A percentile compares a stretch with the other conserved stretches of the same genome.
phyloP scores from a whole-genome alignment of 2,888 invertebrate species.

The Plemyria rubiginata region DNA sequence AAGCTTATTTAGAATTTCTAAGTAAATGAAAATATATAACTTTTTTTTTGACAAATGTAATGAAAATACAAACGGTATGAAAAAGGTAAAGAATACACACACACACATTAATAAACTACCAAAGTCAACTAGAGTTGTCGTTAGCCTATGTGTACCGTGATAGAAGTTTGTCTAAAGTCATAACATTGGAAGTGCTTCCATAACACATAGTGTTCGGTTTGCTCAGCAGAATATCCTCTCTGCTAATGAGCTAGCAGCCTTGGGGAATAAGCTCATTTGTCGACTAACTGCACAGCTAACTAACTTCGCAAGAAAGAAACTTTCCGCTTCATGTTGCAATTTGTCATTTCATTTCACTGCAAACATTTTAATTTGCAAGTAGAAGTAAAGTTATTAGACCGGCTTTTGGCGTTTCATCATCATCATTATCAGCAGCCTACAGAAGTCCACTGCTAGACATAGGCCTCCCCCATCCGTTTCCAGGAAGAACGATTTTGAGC shows the following conservation, averaged over 20 bases:
- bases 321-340: slow-evolving; percentile 44
- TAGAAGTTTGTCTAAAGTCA: slow-evolving; percentile 3
- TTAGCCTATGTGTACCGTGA: neutral
- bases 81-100: no score
- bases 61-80: no score
- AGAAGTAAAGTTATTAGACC: slow-evolving; percentile 6
- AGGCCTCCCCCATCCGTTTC: no score
- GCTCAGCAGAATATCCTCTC: slow-evolving; percentile 54
- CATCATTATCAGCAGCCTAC: no score
- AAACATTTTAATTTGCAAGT: slow-evolving; percentile 54
- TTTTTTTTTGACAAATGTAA: no score
- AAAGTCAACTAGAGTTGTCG: no score
- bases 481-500: no score
- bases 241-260: slow-evolving; percentile 71
- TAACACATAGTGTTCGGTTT: slow-evolving; percentile 48
- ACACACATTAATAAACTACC: no score
- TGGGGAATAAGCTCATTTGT: slow-evolving; percentile 74
- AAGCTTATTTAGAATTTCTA: no score
- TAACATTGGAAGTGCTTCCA: slow-evolving; percentile 42
- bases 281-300: slow-evolving; percentile 62
- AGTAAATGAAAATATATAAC: no score
- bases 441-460: no score
- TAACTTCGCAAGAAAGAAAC: slow-evolving; percentile 29
- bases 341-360: slow-evolving; percentile 64
- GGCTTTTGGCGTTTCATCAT: slow-evolving; percentile 2